Percentiles rank a stretch among this genome's conserved stretches.
Conservation (phyloP, 1,140 invertebrate species). For the Platyscapa corneri region DNA sequence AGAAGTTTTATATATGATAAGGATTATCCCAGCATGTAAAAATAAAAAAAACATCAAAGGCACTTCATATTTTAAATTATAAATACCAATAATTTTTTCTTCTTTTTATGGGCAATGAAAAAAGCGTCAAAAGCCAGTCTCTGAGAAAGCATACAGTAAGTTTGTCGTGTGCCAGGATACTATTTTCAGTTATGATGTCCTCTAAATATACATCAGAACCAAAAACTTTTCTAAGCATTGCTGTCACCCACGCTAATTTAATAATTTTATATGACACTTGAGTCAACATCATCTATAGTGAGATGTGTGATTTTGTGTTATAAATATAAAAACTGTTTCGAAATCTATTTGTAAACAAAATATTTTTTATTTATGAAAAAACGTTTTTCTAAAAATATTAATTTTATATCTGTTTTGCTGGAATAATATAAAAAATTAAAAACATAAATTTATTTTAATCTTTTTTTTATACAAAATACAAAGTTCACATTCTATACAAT, state of each 20-base stretch:
- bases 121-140: conserved; percentile 31
- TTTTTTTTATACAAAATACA: conserved; percentile 45
- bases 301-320: conserved; percentile 32
- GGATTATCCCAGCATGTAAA: conserved; percentile 32
- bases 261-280: conserved; percentile 42
- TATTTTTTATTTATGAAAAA: conserved; percentile 26
- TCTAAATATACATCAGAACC: conserved; percentile 61
- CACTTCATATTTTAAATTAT: conserved; percentile 6
- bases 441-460: conserved; percentile 16
- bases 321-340: conserved; percentile 52
- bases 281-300: conserved; percentile 31
- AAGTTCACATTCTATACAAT: conserved; percentile 37
- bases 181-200: conserved; percentile 65
- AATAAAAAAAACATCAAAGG: conserved; percentile 19
- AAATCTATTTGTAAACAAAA: conserved; percentile 44
- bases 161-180: conserved; percentile 57
- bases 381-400: conserved; percentile 23
- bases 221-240: conserved; percentile 35
- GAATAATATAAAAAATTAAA: conserved; percentile 39
- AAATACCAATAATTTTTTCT: conserved; percentile 26
- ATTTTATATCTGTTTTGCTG: conserved; percentile 29
- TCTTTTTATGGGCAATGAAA: conserved; percentile 7
- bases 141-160: conserved; percentile 35
- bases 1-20: neutral
- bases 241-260: conserved; percentile 20